Base-by-base conservation (phyloP, 2,797 vertebrate species). In the Crenuchus spilurus region DNA sequence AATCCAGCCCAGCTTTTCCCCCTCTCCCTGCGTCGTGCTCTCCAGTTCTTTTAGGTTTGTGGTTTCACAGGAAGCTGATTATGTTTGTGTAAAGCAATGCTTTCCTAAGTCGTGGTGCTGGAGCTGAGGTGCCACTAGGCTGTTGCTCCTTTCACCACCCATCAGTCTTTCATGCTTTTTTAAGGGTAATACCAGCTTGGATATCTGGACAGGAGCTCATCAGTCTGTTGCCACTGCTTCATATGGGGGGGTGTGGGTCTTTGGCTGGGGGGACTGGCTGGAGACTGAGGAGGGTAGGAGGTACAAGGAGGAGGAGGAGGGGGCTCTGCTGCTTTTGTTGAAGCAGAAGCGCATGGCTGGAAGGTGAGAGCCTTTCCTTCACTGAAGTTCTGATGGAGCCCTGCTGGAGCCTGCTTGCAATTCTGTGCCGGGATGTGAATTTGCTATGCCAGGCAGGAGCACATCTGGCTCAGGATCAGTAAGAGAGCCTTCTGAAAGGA, bases 41-140 rank as follows among this genome's bases (percentile, higher is more conserved):
- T 75, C 62, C 67, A 54, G 74, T 68, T 79, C 74, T 81, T 62
- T 72, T 52, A 62, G 78, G 75, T 76, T 77, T 68, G 75, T 77
- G 72, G 62, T 80, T 75, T 84, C 77, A 82, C 80, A 81, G 77
- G 80, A 84, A 84, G 74, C 77, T 39, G 72, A 63, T 69, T 74
- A 63, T 68, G 69, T 76, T 78, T 79, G 76, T 76, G 65, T 78
- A 74, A 79, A 76, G 80, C 80, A 76, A 76, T 76, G 73, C 76
- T 67, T 78, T 54, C 33, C 67, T 74, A 44, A 69, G 70, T 81
- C 73, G 70, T 51, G 73, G 72, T 26, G 62, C 46, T 60, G 65
- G 66, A 51, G 42, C 33, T 48, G 51, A 78, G 31, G 64, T 57
- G 62, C 39, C 41, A 49, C 57, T 14, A 37, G 13, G 52, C 54